These are phyloP conservation scores for Stramonita haemastoma DNA, from an alignment of 2,888 invertebrate genomes.

Conservation along the genomic window DNA sequence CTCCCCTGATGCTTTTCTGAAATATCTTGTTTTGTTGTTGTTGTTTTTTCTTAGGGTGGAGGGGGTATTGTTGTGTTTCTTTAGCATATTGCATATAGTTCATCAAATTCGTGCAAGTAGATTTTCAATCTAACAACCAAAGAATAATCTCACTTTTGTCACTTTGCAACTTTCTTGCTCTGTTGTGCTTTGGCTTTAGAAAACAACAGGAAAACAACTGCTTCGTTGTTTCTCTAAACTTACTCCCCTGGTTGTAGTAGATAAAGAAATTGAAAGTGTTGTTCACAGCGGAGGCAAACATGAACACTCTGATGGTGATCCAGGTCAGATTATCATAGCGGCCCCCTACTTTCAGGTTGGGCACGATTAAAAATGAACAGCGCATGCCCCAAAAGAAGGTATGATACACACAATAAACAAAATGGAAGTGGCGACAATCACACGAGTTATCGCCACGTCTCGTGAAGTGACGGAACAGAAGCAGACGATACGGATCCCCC, in stretches of 20 bases:
- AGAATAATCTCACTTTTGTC: too few species aligned
- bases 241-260: not conserved
- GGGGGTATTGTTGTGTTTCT: too few species aligned
- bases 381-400: not conserved
- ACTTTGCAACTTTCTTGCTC: too few species aligned
- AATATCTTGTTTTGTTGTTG: too few species aligned
- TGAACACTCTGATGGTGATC: not conserved
- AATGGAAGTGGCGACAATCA: not conserved
- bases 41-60: too few species aligned
- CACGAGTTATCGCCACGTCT: not conserved
- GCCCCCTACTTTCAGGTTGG: not conserved
- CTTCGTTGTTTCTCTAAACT: not conserved
- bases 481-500: not conserved
- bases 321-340: not conserved
- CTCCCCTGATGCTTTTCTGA: too few species aligned
- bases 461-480: not conserved
- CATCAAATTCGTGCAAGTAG: too few species aligned
- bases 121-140: too few species aligned
- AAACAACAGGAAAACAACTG: not conserved
- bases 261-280: conserved; percentile 5
- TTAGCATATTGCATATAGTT: too few species aligned
- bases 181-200: not conserved
- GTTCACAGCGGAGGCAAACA: not conserved
- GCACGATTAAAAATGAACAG: not conserved
- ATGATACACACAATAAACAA: not conserved